phyloP scores from a whole-genome alignment of 2,888 invertebrate species.

The Xestia rhomboidea region DNA sequence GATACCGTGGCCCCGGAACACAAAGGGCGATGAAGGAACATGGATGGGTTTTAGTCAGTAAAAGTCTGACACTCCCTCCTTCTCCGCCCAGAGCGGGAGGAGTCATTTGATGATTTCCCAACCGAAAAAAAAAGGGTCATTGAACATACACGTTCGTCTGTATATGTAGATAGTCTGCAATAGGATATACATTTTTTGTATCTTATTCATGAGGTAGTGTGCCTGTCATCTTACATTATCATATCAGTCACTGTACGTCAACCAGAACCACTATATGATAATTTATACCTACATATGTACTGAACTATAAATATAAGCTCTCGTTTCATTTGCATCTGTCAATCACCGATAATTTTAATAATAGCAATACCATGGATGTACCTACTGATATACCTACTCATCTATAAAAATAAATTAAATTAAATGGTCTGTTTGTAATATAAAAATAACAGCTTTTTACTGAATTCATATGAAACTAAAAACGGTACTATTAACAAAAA shows the following conservation, averaged over 20 bases:
- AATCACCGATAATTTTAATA: slow-evolving; percentile 22
- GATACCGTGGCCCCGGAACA: too few species aligned
- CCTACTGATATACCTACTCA: neutral
- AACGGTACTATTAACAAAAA: too few species aligned
- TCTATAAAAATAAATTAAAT: too few species aligned
- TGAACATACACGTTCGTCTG: neutral
- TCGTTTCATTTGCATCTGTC: slow-evolving; percentile 5
- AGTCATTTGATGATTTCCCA: too few species aligned
- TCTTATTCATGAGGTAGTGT: slow-evolving; percentile 1
- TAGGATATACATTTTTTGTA: slow-evolving; percentile 12
- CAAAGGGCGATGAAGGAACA: too few species aligned
- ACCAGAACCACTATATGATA: neutral
- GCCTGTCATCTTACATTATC: slow-evolving; percentile 35
- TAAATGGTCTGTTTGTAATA: too few species aligned
- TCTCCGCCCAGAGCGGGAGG: too few species aligned
- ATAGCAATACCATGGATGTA: slow-evolving; percentile 11
- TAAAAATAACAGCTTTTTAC: too few species aligned
- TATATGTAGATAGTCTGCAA: neutral
- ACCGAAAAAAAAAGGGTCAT: too few species aligned
- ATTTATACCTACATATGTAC: slow-evolving; percentile 2
- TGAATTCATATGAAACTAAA: too few species aligned
- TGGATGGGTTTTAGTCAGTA: too few species aligned
- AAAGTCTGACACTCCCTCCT: too few species aligned
- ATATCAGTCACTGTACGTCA: slow-evolving; percentile 34
- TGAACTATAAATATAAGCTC: neutral